phyloP scores from a whole-genome alignment of 2,888 invertebrate species.

The Volucella inflata region DNA sequence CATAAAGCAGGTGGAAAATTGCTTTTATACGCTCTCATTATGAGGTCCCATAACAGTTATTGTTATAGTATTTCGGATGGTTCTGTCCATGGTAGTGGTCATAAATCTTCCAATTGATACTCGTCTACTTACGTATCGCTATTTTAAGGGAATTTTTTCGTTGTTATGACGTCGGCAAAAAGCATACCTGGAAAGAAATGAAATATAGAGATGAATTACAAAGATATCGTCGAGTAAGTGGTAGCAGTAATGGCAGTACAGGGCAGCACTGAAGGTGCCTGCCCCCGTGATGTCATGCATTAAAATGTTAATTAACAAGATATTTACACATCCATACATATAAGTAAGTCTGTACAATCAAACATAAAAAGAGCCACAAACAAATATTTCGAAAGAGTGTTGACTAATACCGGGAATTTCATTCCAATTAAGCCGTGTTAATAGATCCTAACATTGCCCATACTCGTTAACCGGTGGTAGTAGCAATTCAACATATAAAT shows the following conservation, averaged over 20 bases:
- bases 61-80: slow-evolving; percentile 69
- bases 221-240: slow-evolving; percentile 51
- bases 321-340: slow-evolving; percentile 44
- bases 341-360: slow-evolving; percentile 12
- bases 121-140: slow-evolving; percentile 30
- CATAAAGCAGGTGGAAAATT: slow-evolving; percentile 76
- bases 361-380: slow-evolving; percentile 40
- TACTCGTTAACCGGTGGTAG: slow-evolving; percentile 6
- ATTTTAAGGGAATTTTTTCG: slow-evolving; percentile 58
- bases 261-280: slow-evolving; percentile 46
- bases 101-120: slow-evolving; percentile 67
- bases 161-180: slow-evolving; percentile 71
- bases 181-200: slow-evolving; percentile 72
- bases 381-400: slow-evolving; percentile 54
- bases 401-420: slow-evolving; percentile 67
- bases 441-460: slow-evolving; percentile 40
- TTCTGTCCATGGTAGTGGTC: slow-evolving; percentile 52
- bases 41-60: slow-evolving; percentile 69
- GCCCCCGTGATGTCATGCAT: slow-evolving; percentile 67
- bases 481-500: slow-evolving; percentile 60
- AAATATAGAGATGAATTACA: slow-evolving; percentile 70
- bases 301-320: slow-evolving; percentile 73
- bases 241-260: slow-evolving; percentile 33
- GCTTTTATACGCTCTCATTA: slow-evolving; percentile 72
- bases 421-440: slow-evolving; percentile 64